Conservation (phyloP, 2,113 vertebrate genomes). For the Cheilinus undulatus region DNA sequence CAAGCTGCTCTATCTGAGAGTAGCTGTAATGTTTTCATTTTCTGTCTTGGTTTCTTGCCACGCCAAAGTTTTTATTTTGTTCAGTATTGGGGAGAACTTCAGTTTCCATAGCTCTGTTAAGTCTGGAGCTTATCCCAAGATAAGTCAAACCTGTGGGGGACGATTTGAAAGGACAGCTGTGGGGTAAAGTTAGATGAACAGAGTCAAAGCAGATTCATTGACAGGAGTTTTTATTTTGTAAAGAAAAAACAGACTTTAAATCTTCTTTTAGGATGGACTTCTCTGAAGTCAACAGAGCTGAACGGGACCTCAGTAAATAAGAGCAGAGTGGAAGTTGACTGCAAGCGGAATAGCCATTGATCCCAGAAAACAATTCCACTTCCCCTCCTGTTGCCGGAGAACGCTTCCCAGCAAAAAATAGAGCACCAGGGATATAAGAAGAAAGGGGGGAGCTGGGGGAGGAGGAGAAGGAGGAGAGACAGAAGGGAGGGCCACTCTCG, state of each 20-base stretch:
- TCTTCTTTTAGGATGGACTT: background rate
- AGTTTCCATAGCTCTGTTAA: no score
- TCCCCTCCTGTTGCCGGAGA: conserved; percentile 88
- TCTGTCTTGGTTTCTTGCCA: no score
- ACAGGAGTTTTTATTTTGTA: background rate
- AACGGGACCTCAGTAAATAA: conserved; percentile 39
- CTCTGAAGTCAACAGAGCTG: conserved; percentile 15
- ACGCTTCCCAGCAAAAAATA: conserved; percentile 91
- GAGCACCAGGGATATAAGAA: conserved; percentile 81
- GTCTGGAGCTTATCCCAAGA: no score
- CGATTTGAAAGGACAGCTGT: no score
- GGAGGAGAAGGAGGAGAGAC: conserved; percentile 82
- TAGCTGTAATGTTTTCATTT: no score
- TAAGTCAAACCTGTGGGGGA: no score
- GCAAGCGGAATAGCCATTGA: conserved; percentile 81
- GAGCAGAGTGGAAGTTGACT: conserved; percentile 62
- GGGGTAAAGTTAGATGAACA: background rate
- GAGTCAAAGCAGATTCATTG: background rate
- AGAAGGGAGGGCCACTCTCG: conserved; percentile 77
- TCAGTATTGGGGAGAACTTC: no score
- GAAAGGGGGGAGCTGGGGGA: conserved; percentile 71
- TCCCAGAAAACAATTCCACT: conserved; percentile 96
- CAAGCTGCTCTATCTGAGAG: no score
- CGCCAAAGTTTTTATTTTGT: no score
- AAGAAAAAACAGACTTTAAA: background rate